Conservation (phyloP, 2,113 vertebrate genomes). For the Solea senegalensis region DNA sequence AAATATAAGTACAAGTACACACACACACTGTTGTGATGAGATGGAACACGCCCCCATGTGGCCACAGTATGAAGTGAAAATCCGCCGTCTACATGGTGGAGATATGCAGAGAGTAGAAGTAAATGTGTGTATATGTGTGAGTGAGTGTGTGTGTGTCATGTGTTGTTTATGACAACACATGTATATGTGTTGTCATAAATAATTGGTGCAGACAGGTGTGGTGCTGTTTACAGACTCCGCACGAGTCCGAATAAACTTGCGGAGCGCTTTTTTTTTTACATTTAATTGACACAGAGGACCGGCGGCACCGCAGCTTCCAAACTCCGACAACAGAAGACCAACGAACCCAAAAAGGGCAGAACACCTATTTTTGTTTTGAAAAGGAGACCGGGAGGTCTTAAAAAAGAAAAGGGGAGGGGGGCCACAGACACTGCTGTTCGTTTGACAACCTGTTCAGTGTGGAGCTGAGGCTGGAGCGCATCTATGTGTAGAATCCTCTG, state of each 20-base stretch:
- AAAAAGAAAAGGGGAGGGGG: not conserved
- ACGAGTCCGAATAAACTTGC: conserved; percentile 49
- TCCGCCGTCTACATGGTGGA: not conserved
- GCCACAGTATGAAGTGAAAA: conserved; percentile 13
- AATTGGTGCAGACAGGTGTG: no score
- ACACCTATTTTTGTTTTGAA: not conserved
- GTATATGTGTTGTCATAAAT: conserved; percentile 45
- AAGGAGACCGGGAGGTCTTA: not conserved
- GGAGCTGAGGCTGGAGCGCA: conserved; percentile 56
- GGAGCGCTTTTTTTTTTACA: conserved; percentile 23
- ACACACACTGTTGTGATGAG: not conserved
- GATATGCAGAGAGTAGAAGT: not conserved
- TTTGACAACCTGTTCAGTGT: conserved; percentile 75
- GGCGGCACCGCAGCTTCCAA: conserved; percentile 31
- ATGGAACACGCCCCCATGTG: conserved; percentile 62
- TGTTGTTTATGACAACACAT: no score
- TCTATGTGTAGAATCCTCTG: conserved; percentile 61
- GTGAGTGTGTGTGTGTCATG: not conserved
- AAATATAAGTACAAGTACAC: not conserved
- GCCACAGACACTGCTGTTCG: conserved; percentile 18
- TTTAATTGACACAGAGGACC: conserved; percentile 52
- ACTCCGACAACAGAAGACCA: conserved; percentile 26
- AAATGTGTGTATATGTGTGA: not conserved
- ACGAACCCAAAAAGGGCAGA: not conserved
- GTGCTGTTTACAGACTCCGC: conserved; percentile 24